Evolutionary conservation across 2,113 vertebrate genomes (phyloP), one percentile per base, ranked within the genome.

Genomic region (Hyla sarda): DNA sequence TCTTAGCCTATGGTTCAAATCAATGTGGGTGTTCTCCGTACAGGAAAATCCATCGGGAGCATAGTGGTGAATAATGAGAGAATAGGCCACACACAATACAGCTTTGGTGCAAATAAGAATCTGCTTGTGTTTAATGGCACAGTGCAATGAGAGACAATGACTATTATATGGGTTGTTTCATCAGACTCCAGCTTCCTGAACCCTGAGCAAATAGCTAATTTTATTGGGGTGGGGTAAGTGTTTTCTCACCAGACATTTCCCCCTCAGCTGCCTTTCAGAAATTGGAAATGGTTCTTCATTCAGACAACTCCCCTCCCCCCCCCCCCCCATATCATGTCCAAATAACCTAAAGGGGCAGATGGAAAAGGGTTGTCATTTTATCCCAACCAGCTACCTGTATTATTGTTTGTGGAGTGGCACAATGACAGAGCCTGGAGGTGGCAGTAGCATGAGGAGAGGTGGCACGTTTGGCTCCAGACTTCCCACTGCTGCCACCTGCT

Each of bases 11-110:
- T 47, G 32, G n/a, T 82, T 47, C 13, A 45, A n/a, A 30, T 48
- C n/a, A 69, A 16, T 48, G 41, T 82, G 58, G 60, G 80, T 45
- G 80, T 69, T 82, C 60, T 10, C 75, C 54, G 30, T 56, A 32
- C 50, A 56, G 34, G 3, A 17, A 71, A 37, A 41, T 37, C 19
- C 32, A 37, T 11, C 19, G 48, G 47, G 50, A 52, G 6, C 50
- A 78, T 54, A 17, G n/a, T 32, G 17, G 75, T 30, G 50, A 56
- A 32, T 32, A 17, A 78, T 30, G 16, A 56, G 5, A 34, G 50
- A 32, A 78, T 2, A 54, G 48, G n/a, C 75, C 28, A 30, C 25
- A 78, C 75, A 56, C 50, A 78, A 19, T 19, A 21, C 47, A 12
- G 47, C 47, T 32, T 28, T 48, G 48, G 37, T 75, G 52, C 74